Evolutionary conservation across 2,888 invertebrate species (phyloP).

Genomic region (Thelaira solivaga): DNA sequence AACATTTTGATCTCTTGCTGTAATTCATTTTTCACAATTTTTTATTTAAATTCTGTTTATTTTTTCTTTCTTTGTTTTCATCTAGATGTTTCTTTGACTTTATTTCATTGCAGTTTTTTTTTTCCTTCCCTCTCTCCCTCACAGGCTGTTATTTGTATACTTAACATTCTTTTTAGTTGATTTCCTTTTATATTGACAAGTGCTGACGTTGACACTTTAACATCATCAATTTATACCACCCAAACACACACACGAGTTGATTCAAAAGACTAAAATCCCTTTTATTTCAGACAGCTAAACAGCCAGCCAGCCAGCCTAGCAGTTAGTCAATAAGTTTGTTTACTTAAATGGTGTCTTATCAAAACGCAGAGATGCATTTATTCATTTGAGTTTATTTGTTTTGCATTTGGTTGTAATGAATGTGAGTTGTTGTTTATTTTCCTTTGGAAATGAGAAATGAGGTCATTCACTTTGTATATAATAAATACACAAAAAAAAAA

Average conservation of each 20-base stretch:
- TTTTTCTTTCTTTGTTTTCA: constrained; percentile 26
- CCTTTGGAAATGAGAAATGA: constrained; percentile 34
- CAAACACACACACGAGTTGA: not conserved
- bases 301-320: not conserved
- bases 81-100: constrained; percentile 52
- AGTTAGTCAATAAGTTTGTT: constrained; percentile 29
- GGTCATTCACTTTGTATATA: constrained; percentile 63
- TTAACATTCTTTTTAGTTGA: constrained; percentile 49
- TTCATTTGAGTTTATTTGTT: constrained; percentile 59
- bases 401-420: constrained; percentile 42
- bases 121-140: constrained; percentile 16
- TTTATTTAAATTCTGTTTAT: constrained; percentile 65
- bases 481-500: constrained; percentile 11
- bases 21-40: constrained; percentile 59
- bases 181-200: constrained; percentile 58
- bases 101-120: constrained; percentile 12
- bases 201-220: constrained; percentile 66
- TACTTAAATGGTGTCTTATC: constrained; percentile 59
- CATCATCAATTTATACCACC: constrained; percentile 28
- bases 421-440: constrained; percentile 4
- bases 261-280: not conserved
- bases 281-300: not conserved
- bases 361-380: constrained; percentile 60
- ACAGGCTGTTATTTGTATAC: constrained; percentile 49
- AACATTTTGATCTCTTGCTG: constrained; percentile 28